Evolutionary conservation across 2,113 vertebrate species (phyloP), one percentile per base, ranked within the genome.

Genomic region (Osmerus eperlanus): DNA sequence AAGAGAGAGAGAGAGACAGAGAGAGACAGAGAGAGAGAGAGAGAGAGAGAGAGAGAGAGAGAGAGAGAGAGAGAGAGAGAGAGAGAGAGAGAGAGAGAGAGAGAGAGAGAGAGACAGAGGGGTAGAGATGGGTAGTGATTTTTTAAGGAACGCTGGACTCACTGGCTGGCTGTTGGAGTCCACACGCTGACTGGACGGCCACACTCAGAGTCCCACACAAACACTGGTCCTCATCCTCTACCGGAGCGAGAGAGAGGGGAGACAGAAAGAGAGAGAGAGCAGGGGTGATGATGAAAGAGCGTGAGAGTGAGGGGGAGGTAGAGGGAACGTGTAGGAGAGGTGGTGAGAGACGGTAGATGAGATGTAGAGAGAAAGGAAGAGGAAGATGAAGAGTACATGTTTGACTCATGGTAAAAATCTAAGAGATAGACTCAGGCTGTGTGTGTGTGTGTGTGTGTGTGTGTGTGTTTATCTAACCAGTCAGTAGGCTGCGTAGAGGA

Each of bases 141-240:
- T 15, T 47, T 18, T 12, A 51, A 55, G 62, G 4, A 70, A 18
- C 32, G 1, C 29, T 18, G 23, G 16, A 83, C 87, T 16, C 84
- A 93, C 92, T 85, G 25, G 82, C 83, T 19, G 87, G 89, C 16
- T 89, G 65, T 71, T 89, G 83, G 32, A 91, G 82, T 63, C 90
- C 89, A 14, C 71, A 68, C 21, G 89, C 90, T 1, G 90, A 90
- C 67, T 92, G 89, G 63, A 92, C 61, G 3, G 83, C 87, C 52
- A 92, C 88, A 55, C 69, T 79, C 41, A 93, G 74, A 53, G 90
- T 93, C 18, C 92, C 92, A 78, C 88, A 89, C 53, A 91, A 23
- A 4, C 60, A 77, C 3, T 69, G 52, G n/a, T 41, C 21, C 9
- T 78, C 72, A 41, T 74, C 60, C 4, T 28, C 89, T 89, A 74